These are phyloP conservation scores for Eilema depressum DNA, from an alignment of 2,888 invertebrate genomes.

Conservation along the genomic window DNA sequence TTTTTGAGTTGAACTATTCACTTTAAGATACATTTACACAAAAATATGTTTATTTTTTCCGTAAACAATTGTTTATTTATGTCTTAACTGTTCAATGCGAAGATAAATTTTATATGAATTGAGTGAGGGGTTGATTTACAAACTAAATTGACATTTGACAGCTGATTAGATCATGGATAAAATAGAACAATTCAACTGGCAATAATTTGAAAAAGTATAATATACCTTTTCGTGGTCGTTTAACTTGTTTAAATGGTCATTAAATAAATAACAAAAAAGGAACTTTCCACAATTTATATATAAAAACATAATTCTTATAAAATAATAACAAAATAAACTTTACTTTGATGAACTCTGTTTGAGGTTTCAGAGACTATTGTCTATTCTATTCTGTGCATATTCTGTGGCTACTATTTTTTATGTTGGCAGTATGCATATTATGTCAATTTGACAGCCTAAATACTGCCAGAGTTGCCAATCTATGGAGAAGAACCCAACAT, in stretches of 20 bases:
- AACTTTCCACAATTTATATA: too few relatives aligned
- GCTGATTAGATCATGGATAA: slow-evolving; percentile 40
- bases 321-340: too few relatives aligned
- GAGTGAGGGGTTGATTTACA: slow-evolving; percentile 36
- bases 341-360: too few relatives aligned
- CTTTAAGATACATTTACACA: slow-evolving; percentile 44
- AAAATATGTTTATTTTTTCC: slow-evolving; percentile 25
- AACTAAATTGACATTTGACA: slow-evolving; percentile 41
- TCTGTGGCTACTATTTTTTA: too few relatives aligned
- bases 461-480: not conserved
- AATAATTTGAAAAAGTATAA: not conserved
- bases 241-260: too few relatives aligned
- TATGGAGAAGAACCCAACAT: not conserved
- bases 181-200: not conserved
- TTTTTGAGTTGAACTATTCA: slow-evolving; percentile 25
- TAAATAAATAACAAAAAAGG: too few relatives aligned
- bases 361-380: too few relatives aligned
- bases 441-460: not conserved
- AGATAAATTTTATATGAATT: not conserved
- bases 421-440: not conserved
- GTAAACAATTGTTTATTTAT: slow-evolving; percentile 42
- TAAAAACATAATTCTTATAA: too few relatives aligned
- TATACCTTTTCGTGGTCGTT: too few relatives aligned
- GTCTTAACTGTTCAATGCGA: slow-evolving; percentile 30
- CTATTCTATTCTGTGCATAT: too few relatives aligned